Conservation (phyloP, 2,113 vertebrate genomes). For the Centrocercus urophasianus region DNA sequence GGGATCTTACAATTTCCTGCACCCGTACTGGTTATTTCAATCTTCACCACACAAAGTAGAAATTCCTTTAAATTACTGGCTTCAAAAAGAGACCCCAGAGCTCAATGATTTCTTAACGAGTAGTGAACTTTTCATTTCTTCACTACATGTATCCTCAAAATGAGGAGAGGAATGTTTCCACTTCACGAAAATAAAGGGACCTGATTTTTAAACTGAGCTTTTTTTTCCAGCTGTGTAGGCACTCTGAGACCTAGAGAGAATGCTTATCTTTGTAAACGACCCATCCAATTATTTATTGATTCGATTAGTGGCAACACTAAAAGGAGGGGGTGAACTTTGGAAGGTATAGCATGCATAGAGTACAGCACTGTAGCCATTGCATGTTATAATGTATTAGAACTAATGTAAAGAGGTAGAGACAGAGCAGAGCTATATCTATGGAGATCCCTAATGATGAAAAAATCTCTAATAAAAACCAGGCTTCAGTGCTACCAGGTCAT, state of each 20-base stretch:
- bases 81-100: constrained; percentile 59
- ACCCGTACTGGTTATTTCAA: constrained; percentile 45
- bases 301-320: background rate
- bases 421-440: background rate
- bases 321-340: background rate
- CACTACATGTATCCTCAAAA: constrained; percentile 37
- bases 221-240: constrained; percentile 33
- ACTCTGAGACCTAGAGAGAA: constrained; percentile 2
- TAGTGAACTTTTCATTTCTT: constrained; percentile 52
- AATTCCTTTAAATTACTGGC: constrained; percentile 29
- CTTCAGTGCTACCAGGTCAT: fast-evolving
- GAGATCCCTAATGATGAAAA: background rate
- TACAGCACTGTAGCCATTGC: background rate
- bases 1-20: constrained; percentile 39
- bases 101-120: constrained; percentile 58
- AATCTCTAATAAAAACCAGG: background rate
- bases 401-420: background rate
- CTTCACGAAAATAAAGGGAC: constrained; percentile 19
- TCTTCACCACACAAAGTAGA: constrained; percentile 29
- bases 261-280: constrained; percentile 13
- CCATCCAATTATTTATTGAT: constrained; percentile 42
- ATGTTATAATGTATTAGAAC: background rate
- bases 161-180: constrained; percentile 17
- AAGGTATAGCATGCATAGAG: background rate
- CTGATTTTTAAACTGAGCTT: constrained; percentile 40